phyloP scores from a whole-genome alignment of 2,797 vertebrate genomes.

The Cossypha niveicapilla region DNA sequence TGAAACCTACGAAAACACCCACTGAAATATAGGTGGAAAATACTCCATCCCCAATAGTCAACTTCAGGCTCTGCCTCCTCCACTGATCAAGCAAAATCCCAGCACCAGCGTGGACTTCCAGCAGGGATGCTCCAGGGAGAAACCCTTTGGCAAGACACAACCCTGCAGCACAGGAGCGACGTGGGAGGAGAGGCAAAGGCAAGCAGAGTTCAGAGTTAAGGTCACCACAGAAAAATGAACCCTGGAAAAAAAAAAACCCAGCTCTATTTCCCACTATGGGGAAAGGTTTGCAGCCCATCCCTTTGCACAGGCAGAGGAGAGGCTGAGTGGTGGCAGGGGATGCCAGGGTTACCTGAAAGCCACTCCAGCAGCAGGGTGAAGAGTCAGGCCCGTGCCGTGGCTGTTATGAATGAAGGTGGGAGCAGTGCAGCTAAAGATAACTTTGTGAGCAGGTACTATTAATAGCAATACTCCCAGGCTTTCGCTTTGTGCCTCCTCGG shows the following conservation, averaged over 20 bases:
- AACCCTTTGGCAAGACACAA: background rate
- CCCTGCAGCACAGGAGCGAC: background rate
- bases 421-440: conserved; percentile 31
- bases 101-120: background rate
- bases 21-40: background rate
- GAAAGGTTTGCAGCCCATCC: background rate
- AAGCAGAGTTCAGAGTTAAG: conserved; percentile 27
- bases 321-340: background rate
- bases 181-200: conserved; percentile 35
- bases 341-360: background rate
- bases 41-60: background rate
- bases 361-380: background rate
- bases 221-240: conserved; percentile 34
- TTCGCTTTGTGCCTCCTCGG: background rate
- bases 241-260: background rate
- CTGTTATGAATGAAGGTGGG: conserved; percentile 35
- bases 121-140: conserved; percentile 33
- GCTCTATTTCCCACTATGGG: background rate
- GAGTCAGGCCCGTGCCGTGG: background rate
- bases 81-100: background rate
- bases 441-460: conserved; percentile 12
- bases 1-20: background rate
- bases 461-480: conserved; percentile 2
- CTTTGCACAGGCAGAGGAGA: background rate
- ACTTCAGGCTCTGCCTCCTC: background rate